Percentiles rank a stretch among this genome's conserved stretches.
These are phyloP conservation scores for Zalophus californianus DNA, from an alignment of 2,797 vertebrate species.

Conservation along the genomic window DNA sequence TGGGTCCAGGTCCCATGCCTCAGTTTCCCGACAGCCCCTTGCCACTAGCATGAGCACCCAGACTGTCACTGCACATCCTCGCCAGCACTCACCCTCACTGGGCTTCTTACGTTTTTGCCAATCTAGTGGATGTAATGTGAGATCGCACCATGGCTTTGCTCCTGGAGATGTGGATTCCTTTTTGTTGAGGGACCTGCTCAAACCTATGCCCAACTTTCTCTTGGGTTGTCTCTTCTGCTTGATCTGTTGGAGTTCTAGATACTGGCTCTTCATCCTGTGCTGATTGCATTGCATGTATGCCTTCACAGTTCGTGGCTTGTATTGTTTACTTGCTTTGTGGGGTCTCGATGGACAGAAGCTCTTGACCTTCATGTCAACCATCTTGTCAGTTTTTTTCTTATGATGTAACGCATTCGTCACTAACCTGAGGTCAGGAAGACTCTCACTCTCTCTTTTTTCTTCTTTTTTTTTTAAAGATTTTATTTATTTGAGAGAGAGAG, in stretches of 20 bases:
- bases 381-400: not conserved
- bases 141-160: not conserved
- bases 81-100: accelerated
- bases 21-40: accelerated
- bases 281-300: accelerated
- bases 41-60: accelerated
- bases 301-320: accelerated
- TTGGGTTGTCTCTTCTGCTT: not conserved
- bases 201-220: too few relatives aligned
- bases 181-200: not conserved
- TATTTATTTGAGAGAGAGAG: too few relatives aligned
- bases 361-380: not conserved
- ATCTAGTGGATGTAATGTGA: accelerated
- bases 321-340: not conserved
- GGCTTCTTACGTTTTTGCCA: not conserved
- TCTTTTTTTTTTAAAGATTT: too few relatives aligned
- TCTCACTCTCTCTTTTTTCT: not conserved
- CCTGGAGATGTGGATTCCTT: not conserved
- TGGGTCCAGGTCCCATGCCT: not conserved
- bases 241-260: accelerated
- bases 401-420: not conserved
- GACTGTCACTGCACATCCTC: accelerated
- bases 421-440: not conserved
- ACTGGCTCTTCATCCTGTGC: accelerated
- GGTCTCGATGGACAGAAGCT: not conserved